Percentiles rank a stretch among this genome's conserved stretches.
These are phyloP conservation scores for Luperina nickerlii DNA, from an alignment of 2,888 invertebrate genomes.

Conservation along the genomic window DNA sequence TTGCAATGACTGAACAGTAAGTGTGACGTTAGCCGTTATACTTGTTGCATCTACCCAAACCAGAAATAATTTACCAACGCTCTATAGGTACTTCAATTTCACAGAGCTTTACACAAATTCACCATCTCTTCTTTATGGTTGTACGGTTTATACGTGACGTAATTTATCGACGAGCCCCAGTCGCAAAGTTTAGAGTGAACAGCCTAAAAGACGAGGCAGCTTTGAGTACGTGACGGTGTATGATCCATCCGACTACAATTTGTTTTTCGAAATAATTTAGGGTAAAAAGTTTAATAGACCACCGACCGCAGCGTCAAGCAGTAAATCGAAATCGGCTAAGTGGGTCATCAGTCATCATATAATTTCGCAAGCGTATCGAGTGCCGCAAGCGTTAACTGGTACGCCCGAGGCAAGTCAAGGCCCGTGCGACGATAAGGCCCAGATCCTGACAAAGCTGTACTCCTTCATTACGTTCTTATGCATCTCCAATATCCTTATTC, in stretches of 20 bases:
- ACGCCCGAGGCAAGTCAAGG: slow-evolving; percentile 87
- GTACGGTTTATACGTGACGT: slow-evolving; percentile 45
- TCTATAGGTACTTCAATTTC: slow-evolving; percentile 50
- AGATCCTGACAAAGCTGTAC: slow-evolving; percentile 72
- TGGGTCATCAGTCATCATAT: slow-evolving; percentile 89
- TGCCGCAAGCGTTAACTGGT: slow-evolving; percentile 89
- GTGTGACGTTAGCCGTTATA: slow-evolving; percentile 63
- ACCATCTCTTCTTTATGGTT: slow-evolving; percentile 44
- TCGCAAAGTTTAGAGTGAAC: slow-evolving; percentile 50
- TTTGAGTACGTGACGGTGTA: slow-evolving; percentile 68
- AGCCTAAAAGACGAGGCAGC: slow-evolving; percentile 72
- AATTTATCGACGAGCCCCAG: slow-evolving; percentile 43
- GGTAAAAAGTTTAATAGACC: slow-evolving; percentile 81
- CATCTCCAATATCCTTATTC: slow-evolving; percentile 59
- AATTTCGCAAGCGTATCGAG: slow-evolving; percentile 89
- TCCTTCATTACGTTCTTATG: slow-evolving; percentile 47
- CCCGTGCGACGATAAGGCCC: slow-evolving; percentile 78
- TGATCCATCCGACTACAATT: slow-evolving; percentile 63
- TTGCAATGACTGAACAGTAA: slow-evolving; percentile 68
- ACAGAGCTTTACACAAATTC: slow-evolving; percentile 51
- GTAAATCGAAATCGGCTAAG: slow-evolving; percentile 87
- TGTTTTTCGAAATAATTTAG: slow-evolving; percentile 79
- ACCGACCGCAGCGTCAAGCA: slow-evolving; percentile 81
- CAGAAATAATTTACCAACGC: slow-evolving; percentile 49
- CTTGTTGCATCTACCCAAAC: slow-evolving; percentile 50